Base-by-base conservation (phyloP, 2,888 invertebrate genomes). In the Abrostola triplasia region DNA sequence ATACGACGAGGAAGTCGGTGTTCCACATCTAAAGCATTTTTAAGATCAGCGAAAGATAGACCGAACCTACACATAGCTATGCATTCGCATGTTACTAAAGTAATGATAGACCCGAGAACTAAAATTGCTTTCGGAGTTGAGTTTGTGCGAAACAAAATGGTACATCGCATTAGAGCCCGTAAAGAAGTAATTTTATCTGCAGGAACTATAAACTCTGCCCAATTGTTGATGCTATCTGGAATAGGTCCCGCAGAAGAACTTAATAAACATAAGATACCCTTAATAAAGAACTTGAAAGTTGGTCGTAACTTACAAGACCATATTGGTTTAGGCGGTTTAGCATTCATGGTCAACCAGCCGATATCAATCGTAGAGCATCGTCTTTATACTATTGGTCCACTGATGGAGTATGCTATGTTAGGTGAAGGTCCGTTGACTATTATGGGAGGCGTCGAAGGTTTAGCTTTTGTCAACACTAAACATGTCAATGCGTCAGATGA, bases 181-280 rank as follows among this genome's bases (percentile, higher is more conserved):
- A 98, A 97, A 86, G 98, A 98, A 88, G 97, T 99, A 0, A 97
- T 99, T 54, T 85, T 99, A 1, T 98, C 98, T 0, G 98, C 97
- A 0, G 99, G 99, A 0, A 96, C 99, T 0, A 96, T 99, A 0
- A 99, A 99, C 86, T 97, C 99, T 0, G 98, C 99, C 0, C 99
- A 99, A 86, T 84, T 99, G 2, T 90, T 99, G 44, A 98, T 99
- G 98, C 89, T 99, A 0, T 98, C 98, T 8, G 99, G 99, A 0
- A 95, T 99, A 10, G 98, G 98, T 0, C 97, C 97, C 0, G 95
- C 95, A 56, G 96, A 96, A 24, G 96, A 98, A 80, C 84, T 98
- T 62, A 91, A 95, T n/a, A 96, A 96, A 78, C 96, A 96, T 77
- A 95, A 96, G 57, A 98, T 98, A 76, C 97, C 98, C 0, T 92